These are phyloP conservation scores for Vulpes lagopus DNA, from an alignment of 2,113 vertebrate genomes.

Conservation along the genomic window DNA sequence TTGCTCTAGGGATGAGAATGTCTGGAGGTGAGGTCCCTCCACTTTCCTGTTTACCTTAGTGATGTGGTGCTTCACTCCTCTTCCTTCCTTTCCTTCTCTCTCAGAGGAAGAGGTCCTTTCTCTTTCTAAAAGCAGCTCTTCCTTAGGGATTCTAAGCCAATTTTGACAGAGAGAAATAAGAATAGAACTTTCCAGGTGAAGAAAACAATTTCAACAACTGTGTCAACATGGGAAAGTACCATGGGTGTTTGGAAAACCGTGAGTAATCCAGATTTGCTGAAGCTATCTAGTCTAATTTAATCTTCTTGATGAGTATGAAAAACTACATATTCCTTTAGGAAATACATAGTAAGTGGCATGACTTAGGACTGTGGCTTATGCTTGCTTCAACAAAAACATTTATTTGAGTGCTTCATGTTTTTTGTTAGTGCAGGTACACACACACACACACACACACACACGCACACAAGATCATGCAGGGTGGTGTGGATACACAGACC, in stretches of 20 bases:
- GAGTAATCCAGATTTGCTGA: neutral
- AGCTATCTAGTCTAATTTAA: neutral
- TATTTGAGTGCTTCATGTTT: constrained; percentile 2
- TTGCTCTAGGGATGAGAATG: neutral
- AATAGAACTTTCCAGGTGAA: neutral
- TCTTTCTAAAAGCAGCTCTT: neutral
- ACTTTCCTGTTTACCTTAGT: neutral
- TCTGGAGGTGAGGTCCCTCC: neutral
- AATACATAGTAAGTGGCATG: neutral
- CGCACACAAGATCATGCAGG: neutral
- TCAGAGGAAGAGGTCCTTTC: neutral
- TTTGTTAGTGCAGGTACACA: neutral
- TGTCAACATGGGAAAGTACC: neutral
- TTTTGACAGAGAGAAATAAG: neutral
- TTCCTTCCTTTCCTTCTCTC: neutral
- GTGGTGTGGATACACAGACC: neutral
- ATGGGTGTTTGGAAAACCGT: neutral
- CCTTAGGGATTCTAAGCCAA: neutral
- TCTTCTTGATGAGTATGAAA: neutral
- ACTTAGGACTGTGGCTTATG: neutral
- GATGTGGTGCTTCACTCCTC: neutral
- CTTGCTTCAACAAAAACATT: neutral
- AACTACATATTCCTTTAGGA: neutral
- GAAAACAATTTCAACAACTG: neutral
- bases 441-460: neutral